phyloP scores from a whole-genome alignment of 2,888 invertebrate species.

The Apoderus coryli region DNA sequence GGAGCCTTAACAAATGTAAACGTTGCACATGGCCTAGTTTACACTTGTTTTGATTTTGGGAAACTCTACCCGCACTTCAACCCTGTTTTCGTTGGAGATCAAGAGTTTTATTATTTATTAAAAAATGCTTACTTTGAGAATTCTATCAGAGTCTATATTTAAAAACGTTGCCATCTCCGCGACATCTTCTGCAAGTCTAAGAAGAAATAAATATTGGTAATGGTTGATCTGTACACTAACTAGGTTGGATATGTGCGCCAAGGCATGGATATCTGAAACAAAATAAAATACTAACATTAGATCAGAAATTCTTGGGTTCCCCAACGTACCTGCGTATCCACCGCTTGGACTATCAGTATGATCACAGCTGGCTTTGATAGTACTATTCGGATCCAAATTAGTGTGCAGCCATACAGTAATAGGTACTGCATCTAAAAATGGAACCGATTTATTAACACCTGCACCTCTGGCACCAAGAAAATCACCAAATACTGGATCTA shows the following conservation, averaged over 20 bases:
- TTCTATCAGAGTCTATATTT: slow-evolving; percentile 60
- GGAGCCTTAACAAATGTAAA: no score
- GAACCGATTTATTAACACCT: slow-evolving; percentile 57
- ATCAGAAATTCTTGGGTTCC: background rate
- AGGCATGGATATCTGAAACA: slow-evolving; percentile 59
- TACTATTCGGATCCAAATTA: slow-evolving; percentile 32
- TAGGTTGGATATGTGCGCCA: slow-evolving; percentile 70
- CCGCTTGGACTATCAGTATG: slow-evolving; percentile 2
- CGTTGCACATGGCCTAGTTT: no score
- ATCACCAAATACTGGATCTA: slow-evolving; percentile 89
- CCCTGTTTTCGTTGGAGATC: no score
- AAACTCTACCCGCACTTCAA: no score
- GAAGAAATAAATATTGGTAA: slow-evolving; percentile 79
- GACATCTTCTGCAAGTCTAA: slow-evolving; percentile 68
- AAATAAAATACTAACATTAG: no score
- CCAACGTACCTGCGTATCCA: background rate
- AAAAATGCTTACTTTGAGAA: slow-evolving; percentile 39
- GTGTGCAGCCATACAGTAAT: slow-evolving; percentile 69
- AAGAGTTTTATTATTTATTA: no score
- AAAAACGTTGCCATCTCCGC: slow-evolving; percentile 69
- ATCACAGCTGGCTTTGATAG: slow-evolving; percentile 19
- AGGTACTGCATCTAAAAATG: slow-evolving; percentile 75
- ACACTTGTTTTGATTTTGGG: no score
- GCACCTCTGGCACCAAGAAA: slow-evolving; percentile 71
- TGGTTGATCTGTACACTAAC: slow-evolving; percentile 86